A percentile compares a stretch with the other conserved stretches of the same genome.
Evolutionary conservation across 2,888 invertebrate species (phyloP).

Genomic region (Sinotaia quadrata): DNA sequence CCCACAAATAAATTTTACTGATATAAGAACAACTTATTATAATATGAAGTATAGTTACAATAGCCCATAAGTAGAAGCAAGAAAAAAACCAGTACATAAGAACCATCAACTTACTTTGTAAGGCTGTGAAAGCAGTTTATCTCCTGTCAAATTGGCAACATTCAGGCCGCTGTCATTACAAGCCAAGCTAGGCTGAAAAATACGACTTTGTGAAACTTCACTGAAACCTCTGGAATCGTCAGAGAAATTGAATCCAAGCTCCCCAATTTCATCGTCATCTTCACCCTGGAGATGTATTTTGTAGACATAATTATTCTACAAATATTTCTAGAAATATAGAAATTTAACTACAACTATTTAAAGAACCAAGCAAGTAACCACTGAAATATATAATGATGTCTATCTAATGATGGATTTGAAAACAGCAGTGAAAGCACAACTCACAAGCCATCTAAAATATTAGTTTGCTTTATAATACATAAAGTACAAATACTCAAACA

Average conservation of each 20-base stretch:
- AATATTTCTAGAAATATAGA: too few relatives aligned
- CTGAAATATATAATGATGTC: too few relatives aligned
- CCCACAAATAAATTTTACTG: background rate
- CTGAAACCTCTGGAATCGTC: conserved; percentile 63
- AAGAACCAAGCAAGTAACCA: background rate
- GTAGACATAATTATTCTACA: too few relatives aligned
- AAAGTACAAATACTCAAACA: too few relatives aligned
- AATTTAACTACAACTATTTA: background rate
- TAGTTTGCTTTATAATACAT: too few relatives aligned
- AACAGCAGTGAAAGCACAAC: too few relatives aligned
- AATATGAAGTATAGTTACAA: too few relatives aligned
- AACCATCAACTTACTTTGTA: conserved; percentile 61
- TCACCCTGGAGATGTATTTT: too few relatives aligned
- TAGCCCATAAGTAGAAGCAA: too few relatives aligned
- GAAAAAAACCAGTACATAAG: background rate
- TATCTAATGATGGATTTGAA: too few relatives aligned
- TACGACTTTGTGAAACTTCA: conserved; percentile 55
- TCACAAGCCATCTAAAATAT: too few relatives aligned
- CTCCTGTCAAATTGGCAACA: conserved; percentile 54
- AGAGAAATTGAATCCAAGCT: conserved; percentile 62
- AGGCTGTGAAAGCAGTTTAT: conserved; percentile 67
- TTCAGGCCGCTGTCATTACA: conserved; percentile 41
- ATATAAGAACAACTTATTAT: background rate
- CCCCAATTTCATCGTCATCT: conserved; percentile 62
- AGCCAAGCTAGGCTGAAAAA: conserved; percentile 47